Percentiles rank a stretch among this genome's conserved stretches.
Evolutionary conservation across 1,140 invertebrate species (phyloP).

Genomic region (Zeugodacus cucurbitae): DNA sequence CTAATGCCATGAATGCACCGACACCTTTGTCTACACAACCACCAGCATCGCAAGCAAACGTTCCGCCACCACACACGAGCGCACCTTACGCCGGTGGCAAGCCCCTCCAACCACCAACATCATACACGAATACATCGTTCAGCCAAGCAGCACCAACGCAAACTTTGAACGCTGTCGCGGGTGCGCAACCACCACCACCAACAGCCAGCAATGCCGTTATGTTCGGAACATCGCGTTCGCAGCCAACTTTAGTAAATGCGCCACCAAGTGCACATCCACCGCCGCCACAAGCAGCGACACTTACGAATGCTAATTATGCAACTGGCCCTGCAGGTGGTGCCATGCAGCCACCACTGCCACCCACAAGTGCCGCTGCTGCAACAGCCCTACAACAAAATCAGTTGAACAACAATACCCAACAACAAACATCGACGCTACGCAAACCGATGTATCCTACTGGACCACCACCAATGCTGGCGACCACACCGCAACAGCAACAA

Average conservation of each 20-base stretch:
- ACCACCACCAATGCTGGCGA: constrained; percentile 37
- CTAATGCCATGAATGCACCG: constrained; percentile 42
- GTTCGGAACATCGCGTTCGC: background rate
- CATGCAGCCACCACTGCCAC: background rate
- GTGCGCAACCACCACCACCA: constrained; percentile 33
- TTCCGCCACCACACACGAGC: background rate
- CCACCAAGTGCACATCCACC: constrained; percentile 6
- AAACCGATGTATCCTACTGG: constrained; percentile 41
- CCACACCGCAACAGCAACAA: constrained; percentile 35
- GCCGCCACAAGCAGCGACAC: constrained; percentile 6
- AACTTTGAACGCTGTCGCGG: background rate
- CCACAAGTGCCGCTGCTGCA: background rate
- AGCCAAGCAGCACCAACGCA: constrained; percentile 33
- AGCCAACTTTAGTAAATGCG: background rate
- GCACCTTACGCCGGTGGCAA: background rate
- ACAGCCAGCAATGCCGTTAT: constrained; percentile 33
- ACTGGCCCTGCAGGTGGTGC: background rate
- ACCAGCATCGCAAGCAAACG: background rate
- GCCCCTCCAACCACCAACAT: background rate
- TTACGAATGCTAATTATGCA: constrained; percentile 40
- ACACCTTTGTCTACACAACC: background rate
- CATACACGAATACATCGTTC: background rate
- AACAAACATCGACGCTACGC: background rate
- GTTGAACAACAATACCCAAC: constrained; percentile 42
- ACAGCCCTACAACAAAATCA: constrained; percentile 31